Evolutionary conservation across 2,113 vertebrate species (phyloP), one percentile per base, ranked within the genome.

Genomic region (Pedetes capensis): DNA sequence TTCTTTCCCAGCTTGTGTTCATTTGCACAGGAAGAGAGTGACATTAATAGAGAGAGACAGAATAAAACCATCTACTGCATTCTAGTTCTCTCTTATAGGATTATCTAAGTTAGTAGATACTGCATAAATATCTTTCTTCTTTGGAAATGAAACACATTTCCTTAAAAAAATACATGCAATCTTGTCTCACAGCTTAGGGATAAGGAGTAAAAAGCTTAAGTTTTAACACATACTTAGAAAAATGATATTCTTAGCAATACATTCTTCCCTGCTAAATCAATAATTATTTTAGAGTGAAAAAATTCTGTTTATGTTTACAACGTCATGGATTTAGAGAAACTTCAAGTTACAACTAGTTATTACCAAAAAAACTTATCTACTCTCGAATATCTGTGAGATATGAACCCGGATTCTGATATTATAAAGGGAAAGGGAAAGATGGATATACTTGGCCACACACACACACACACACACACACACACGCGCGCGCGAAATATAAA

Each of bases 41-140:
- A 97, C 95, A 97, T 98, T 99, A 98, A 99, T 98, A 98, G 98
- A 98, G 98, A 97, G 91, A 98, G 98, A 98, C 98, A 98, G 95
- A 97, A 97, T 97, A 97, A 98, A 99, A 98, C 97, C 98, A 98
- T 97, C 95, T 94, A 86, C 97, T 98, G 96, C 98, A 97, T 96
- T 97, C 97, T 96, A 85, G 85, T 78, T 95, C 82, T 95, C 96
- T 94, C 95, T 61, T 68, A 87, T 27, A 85, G 74, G 57, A 84
- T 57, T 96, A 72, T 63, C 80, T 80, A 94, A 74, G 44, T 93
- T 11, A 92, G 95, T 39, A 93, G 92, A 94, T 23, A 84, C 5
- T 22, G 2, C 39, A 96, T 86, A 96, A 49, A 82, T 68, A 95
- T 8, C 75, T 66, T 88, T 96, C 89, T 69, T 84, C 49, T 91